These are phyloP conservation scores for Pseudorectes ferrugineus DNA, from an alignment of 2,113 vertebrate species.

Conservation along the genomic window DNA sequence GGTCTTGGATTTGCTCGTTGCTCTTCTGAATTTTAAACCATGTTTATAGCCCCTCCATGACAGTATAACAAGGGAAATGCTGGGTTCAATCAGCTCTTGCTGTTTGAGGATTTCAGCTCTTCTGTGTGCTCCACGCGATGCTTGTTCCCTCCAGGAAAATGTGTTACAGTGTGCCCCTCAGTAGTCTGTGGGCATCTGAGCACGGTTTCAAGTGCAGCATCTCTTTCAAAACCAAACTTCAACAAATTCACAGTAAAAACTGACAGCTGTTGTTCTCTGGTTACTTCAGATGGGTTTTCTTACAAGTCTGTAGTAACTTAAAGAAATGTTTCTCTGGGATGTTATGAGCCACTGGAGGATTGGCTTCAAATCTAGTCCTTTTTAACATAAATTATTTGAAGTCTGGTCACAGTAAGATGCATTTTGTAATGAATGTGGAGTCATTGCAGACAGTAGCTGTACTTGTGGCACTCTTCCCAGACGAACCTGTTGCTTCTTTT, in stretches of 20 bases:
- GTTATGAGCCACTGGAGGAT: neutral
- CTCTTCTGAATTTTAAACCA: neutral
- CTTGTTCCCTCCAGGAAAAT: neutral
- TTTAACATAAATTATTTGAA: neutral
- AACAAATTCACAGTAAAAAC: neutral
- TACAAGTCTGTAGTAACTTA: neutral
- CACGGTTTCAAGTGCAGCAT: neutral
- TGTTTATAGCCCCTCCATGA: neutral
- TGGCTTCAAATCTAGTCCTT: neutral
- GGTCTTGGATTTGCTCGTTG: neutral
- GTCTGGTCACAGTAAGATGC: neutral
- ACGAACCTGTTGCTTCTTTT: neutral
- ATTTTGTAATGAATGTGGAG: neutral
- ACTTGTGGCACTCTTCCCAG: neutral
- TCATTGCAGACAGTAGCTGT: neutral
- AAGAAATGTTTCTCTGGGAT: neutral
- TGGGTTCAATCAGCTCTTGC: neutral
- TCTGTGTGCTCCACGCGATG: neutral
- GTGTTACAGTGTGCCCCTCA: neutral
- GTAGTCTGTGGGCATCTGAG: neutral
- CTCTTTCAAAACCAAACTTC: neutral
- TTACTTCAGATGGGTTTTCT: neutral
- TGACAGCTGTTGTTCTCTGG: neutral
- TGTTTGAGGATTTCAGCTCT: neutral
- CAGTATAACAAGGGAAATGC: neutral